Evolutionary conservation across 2,797 vertebrate species (phyloP).

Genomic region (Sebastes diploproa): DNA sequence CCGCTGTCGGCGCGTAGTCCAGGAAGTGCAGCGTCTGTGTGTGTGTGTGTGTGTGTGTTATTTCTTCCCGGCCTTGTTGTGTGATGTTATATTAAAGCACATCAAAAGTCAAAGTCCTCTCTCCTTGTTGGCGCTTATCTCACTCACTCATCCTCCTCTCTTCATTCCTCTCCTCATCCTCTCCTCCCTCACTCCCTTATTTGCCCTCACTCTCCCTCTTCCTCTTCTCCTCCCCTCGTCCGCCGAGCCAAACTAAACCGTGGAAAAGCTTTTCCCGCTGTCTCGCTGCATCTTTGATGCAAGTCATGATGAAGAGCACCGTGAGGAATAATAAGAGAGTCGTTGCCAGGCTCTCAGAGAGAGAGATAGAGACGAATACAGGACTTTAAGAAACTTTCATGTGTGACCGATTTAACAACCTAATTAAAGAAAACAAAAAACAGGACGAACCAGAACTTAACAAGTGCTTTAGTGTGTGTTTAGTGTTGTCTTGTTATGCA

Average conservation of each 20-base stretch:
- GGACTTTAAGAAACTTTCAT: conserved; percentile 38
- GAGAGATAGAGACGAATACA: not conserved
- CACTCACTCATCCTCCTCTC: conserved; percentile 14
- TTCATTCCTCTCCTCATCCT: conserved; percentile 26
- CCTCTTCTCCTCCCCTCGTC: not conserved
- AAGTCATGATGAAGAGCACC: conserved; percentile 46
- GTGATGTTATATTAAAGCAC: conserved; percentile 53
- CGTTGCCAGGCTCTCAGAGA: not conserved
- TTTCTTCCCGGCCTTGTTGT: conserved; percentile 27
- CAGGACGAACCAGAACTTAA: not conserved
- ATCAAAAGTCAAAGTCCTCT: conserved; percentile 51
- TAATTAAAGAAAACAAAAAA: conserved; percentile 27
- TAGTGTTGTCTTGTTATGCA: not conserved
- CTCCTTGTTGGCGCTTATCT: conserved; percentile 46
- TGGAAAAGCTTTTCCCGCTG: conserved; percentile 52
- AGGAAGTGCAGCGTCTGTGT: not conserved
- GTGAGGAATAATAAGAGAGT: conserved; percentile 41
- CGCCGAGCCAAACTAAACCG: conserved; percentile 34
- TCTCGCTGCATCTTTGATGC: conserved; percentile 63
- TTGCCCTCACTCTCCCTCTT: conserved; percentile 8
- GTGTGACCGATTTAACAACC: conserved; percentile 17
- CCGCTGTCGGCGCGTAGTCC: not conserved
- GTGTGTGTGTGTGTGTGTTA: not conserved
- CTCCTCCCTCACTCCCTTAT: conserved; percentile 20
- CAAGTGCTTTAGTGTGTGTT: not conserved